A percentile compares a stretch with the other conserved stretches of the same genome.
These are phyloP conservation scores for Agrilus biguttatus DNA, from an alignment of 2,888 invertebrate genomes.

Conservation along the genomic window DNA sequence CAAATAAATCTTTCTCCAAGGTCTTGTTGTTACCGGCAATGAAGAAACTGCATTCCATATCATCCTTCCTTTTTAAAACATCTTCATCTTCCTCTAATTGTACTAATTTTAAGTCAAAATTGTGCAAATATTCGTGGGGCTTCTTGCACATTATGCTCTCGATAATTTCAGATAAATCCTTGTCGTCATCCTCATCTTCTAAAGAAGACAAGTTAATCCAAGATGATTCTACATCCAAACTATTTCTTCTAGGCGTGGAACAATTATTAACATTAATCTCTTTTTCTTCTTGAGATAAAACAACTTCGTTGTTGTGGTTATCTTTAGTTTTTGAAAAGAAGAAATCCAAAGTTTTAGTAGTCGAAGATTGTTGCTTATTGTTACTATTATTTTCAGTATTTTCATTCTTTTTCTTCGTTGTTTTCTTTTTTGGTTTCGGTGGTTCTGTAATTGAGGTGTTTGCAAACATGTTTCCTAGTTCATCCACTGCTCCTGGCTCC, in stretches of 20 bases:
- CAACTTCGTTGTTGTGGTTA: background rate
- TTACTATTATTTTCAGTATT: background rate
- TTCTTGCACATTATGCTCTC: constrained; percentile 32
- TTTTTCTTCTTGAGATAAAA: constrained; percentile 7
- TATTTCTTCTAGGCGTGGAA: background rate
- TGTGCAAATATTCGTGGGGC: constrained; percentile 13
- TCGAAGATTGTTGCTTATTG: background rate
- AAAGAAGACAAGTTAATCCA: constrained; percentile 21
- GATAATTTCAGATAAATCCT: constrained; percentile 39
- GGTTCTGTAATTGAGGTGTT: constrained; percentile 20
- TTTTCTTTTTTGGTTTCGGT: constrained; percentile 19
- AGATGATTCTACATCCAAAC: background rate
- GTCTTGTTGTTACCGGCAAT: constrained; percentile 10
- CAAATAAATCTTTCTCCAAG: constrained; percentile 44
- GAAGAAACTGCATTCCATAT: constrained; percentile 20
- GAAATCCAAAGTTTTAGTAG: background rate
- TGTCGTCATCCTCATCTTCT: constrained; percentile 26
- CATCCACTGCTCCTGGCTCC: constrained; percentile 9
- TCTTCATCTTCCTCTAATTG: background rate
- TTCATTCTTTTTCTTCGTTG: constrained; percentile 11
- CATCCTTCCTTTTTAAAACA: constrained; percentile 1
- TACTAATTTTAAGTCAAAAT: constrained; percentile 11
- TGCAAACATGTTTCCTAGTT: constrained; percentile 12
- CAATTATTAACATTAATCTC: constrained; percentile 17
- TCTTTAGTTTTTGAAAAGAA: background rate